Evolutionary conservation across 2,113 vertebrate genomes (phyloP), one percentile per base, ranked within the genome.

Genomic region (Steatornis caripensis): DNA sequence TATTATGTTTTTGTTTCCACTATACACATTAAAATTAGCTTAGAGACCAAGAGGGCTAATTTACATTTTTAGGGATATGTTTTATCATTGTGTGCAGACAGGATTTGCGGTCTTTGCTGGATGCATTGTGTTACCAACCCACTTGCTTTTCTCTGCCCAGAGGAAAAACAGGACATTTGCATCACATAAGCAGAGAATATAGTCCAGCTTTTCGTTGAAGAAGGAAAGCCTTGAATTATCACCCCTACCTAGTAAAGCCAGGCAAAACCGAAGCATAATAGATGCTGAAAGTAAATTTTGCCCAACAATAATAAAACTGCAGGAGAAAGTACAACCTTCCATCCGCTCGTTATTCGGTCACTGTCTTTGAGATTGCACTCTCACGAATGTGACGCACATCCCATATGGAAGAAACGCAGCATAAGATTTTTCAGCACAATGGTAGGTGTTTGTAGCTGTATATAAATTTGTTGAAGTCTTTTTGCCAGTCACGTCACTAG

Each of bases 21-120:
- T 22, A 93, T 89, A 95, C 92, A 96, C 77, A 93, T 95, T 91
- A 97, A 97, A 97, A 97, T 97, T 81, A 97, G 95, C 92, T 93
- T 90, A 75, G 92, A 93, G 92, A 86, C 88, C 81, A 78, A 89
- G 80, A 77, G 5, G 65, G 68, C 91, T 96, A 46, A 97, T 97
- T 96, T 97, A 46, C 94, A 95, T 97, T 94, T 94, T 95, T 75
- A 92, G 92, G 90, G 92, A 75, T 96, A 77, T 95, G 92, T 93
- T 97, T 96, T 92, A 95, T 95, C 86, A 84, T 93, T 90, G 90
- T 95, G 88, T 41, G 61, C 90, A 96, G 95, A 97, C 84, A 90
- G 97, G 92, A 96, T 97, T 97, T 97, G 88, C 79, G 29, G 88
- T 6, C 83, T 53, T 37, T 30, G 75, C 90, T 80, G 75, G 90